Base-by-base conservation (phyloP, 2,888 invertebrate species). In the Megamerina dolium region DNA sequence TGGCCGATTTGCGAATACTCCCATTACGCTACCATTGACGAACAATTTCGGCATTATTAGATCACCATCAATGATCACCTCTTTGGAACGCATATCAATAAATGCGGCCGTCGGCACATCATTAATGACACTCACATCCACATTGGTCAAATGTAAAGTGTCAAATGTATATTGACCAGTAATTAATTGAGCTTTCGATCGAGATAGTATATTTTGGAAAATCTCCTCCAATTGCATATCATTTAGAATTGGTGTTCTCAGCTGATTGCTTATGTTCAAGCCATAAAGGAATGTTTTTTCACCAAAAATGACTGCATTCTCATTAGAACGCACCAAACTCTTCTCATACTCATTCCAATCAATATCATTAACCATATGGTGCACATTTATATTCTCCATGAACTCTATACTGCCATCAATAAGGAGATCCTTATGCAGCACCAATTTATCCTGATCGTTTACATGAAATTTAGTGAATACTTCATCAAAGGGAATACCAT, bases 341-440 rank as follows among this genome's bases (percentile, higher is more conserved):
- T 8, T 0, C 0, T 53, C 6, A 32, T 69, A 68, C 0, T 41
- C 46, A 0, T 57, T 35, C 68, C 66, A 68, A 2, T 35, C 12
- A 3, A 68, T 40, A 4, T 34, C 46, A 42, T 68, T 68, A 2
- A 69, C 47, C 1, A 27, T 46, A 4, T 56, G 23, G n/a, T n/a
- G n/a, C n/a, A 64, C 46, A 9, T 54, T 48, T 3, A 69, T 41
- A 12, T 53, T 39, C 2, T 53, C 44, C 3, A 47, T 49, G 38
- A 68, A 68, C 4, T 56, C 41, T 2, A 59, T 58, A 42, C 58
- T 61, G 1, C 68, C 68, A 37, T 65, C 61, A 2, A 68, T 51
- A 16, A 59, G 53, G 3, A 68, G 51, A 34, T 66, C 59, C 41
- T 68, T 69, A 39, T 56, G 60, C 1, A 69, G 53, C 17, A 63